Base-by-base conservation (phyloP, 2,113 vertebrate genomes). In the Tupaia chinensis region DNA sequence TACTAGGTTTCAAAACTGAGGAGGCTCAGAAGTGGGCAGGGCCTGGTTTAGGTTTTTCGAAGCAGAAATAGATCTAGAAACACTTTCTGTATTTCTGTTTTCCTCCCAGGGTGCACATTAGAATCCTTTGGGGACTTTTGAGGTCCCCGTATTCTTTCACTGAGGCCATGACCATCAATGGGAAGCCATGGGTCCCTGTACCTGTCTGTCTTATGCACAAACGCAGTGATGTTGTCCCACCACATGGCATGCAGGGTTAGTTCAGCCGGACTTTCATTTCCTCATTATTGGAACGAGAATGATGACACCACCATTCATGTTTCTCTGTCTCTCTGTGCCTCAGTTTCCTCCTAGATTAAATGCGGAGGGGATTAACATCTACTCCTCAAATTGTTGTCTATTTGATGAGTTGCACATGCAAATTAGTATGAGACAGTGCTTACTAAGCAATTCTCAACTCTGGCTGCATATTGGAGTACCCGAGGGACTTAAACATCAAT, bases 271-370 rank as follows among this genome's bases (percentile, higher is more conserved):
- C 60, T 25, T 63, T 0, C 2, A 7, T 25, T 34, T 73, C 63
- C 60, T 73, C 4, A 1, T 66, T 65, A 60, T 69, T 15, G 53
- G 53, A 61, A 32, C 6, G n/a, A 5, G 56, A 19, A 7, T 7
- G 25, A 25, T 27, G 29, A 3, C 69, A 12, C 65, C 11, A 77
- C 11, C 3, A 9, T 27, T 25, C 19, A 4, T 20, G 82, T 65
- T 9, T 6, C 54, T 69, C 66, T 4, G 9, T 54, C 2, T 1
- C n/a, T 61, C 11, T 78, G 13, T 77, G 87, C 53, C 32, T 74
- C 63, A 69, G 70, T 79, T 81, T 89, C 54, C n/a, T 88, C n/a
- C n/a, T 76, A 23, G 58, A 20, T 79, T 63, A 94, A 68, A 44
- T 0, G 3, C 1, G 22, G 70, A 4, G 9, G 58, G 70, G 34